Conservation (phyloP, 2,888 invertebrate species). For the Agrypnus murinus region DNA sequence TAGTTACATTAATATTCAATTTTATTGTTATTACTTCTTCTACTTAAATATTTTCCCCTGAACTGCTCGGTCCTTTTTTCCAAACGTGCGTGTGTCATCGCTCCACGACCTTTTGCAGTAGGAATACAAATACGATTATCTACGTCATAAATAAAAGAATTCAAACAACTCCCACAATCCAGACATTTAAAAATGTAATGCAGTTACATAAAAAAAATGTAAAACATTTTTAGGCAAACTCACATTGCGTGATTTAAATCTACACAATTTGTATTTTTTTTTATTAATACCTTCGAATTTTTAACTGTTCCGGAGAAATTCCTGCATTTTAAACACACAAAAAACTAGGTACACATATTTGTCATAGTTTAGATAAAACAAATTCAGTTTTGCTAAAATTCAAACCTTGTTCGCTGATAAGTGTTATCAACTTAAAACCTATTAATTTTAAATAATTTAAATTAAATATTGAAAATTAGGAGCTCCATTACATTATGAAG, state of each 20-base stretch:
- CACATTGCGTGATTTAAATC: slow-evolving; percentile 15
- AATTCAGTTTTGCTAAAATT: not conserved
- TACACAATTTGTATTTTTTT: slow-evolving; percentile 16
- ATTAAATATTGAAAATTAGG: not conserved
- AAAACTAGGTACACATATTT: not conserved
- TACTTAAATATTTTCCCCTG: too few species aligned
- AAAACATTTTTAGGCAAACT: not conserved
- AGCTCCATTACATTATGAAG: not conserved
- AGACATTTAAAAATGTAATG: too few species aligned
- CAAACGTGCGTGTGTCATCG: too few species aligned
- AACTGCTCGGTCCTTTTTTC: too few species aligned
- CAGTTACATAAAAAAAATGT: too few species aligned
- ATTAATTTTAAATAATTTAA: not conserved
- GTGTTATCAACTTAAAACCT: not conserved
- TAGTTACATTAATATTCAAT: too few species aligned
- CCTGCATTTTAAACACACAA: slow-evolving; percentile 19
- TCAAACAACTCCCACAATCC: too few species aligned
- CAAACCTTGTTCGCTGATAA: not conserved
- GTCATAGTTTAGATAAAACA: slow-evolving; percentile 1
- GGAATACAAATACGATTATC: too few species aligned
- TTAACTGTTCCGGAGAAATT: slow-evolving; percentile 4
- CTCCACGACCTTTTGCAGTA: too few species aligned
- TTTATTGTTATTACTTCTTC: too few species aligned
- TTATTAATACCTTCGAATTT: slow-evolving; percentile 11
- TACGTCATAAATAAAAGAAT: too few species aligned